These are phyloP conservation scores for Syngnathus scovelli DNA, from an alignment of 2,113 vertebrate genomes.

Conservation along the genomic window DNA sequence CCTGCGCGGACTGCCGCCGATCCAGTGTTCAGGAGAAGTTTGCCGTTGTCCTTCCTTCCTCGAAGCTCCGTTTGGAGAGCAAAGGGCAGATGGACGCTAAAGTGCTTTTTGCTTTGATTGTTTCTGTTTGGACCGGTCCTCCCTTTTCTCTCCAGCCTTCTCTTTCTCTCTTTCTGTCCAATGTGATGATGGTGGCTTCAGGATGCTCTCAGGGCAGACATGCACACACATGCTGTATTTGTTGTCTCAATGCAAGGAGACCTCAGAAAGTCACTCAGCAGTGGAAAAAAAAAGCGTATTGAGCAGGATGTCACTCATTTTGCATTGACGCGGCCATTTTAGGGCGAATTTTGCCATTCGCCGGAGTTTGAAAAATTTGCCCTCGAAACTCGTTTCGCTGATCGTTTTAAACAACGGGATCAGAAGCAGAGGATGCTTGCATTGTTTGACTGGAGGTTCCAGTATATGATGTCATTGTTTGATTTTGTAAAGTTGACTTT, in stretches of 20 bases:
- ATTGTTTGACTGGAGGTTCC: too few species aligned
- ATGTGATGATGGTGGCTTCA: constrained; percentile 18
- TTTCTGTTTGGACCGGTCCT: constrained; percentile 60
- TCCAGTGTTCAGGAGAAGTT: neutral
- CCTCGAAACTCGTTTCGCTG: neutral
- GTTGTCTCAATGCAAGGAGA: neutral
- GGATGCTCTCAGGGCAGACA: constrained; percentile 19
- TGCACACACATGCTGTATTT: neutral
- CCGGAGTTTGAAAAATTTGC: neutral
- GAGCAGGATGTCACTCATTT: neutral
- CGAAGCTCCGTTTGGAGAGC: constrained; percentile 5
- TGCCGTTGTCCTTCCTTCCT: neutral
- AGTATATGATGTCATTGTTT: neutral
- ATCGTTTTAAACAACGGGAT: too few species aligned
- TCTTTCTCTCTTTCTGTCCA: constrained; percentile 39
- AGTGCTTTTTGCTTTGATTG: neutral
- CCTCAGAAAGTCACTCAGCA: neutral
- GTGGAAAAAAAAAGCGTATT: neutral
- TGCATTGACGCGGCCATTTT: neutral
- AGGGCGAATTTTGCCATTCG: neutral
- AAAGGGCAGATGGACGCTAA: constrained; percentile 29
- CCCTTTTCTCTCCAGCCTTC: constrained; percentile 49
- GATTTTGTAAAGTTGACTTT: neutral
- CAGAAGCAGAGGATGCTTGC: too few species aligned
- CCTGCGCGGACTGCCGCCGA: neutral